Conservation (phyloP, 2,113 vertebrate species). For the Phyllopteryx taeniolatus region DNA sequence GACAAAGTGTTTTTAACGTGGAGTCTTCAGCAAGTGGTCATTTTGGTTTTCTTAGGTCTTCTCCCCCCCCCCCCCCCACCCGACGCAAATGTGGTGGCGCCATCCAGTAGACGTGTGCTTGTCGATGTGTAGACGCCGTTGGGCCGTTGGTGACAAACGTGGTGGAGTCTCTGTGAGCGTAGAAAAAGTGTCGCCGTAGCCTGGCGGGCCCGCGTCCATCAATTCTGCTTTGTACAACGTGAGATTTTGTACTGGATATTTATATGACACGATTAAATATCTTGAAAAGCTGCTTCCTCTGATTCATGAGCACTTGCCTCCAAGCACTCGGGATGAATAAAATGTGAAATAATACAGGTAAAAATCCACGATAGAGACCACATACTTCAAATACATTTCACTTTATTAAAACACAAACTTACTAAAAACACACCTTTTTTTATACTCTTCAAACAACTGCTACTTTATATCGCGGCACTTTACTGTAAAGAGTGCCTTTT, state of each 20-base stretch:
- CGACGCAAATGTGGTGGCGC: slow-evolving; percentile 10
- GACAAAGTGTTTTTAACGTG: neutral
- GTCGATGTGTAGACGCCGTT: slow-evolving; percentile 66
- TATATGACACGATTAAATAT: slow-evolving; percentile 92
- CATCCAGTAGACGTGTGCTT: slow-evolving; percentile 59
- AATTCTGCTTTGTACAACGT: slow-evolving; percentile 90
- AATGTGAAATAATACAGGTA: too few species aligned
- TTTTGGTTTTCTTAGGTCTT: slow-evolving; percentile 45
- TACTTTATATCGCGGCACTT: too few species aligned
- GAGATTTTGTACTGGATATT: slow-evolving; percentile 98
- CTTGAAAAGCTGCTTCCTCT: slow-evolving; percentile 54
- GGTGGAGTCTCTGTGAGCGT: slow-evolving; percentile 72
- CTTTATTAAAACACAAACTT: too few species aligned
- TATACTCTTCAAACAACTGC: too few species aligned
- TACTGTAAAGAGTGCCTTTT: too few species aligned
- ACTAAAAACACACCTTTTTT: too few species aligned
- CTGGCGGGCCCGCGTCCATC: slow-evolving; percentile 30
- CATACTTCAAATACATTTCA: too few species aligned
- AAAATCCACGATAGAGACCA: too few species aligned
- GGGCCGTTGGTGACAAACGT: slow-evolving; percentile 66
- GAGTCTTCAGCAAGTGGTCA: neutral
- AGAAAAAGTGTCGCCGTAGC: slow-evolving; percentile 25
- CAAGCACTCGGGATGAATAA: neutral
- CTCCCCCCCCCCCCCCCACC: neutral
- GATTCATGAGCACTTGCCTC: neutral